Evolutionary conservation across 2,888 invertebrate species (phyloP), one percentile per base, ranked within the genome.

Genomic region (Eupithecia inturbata): DNA sequence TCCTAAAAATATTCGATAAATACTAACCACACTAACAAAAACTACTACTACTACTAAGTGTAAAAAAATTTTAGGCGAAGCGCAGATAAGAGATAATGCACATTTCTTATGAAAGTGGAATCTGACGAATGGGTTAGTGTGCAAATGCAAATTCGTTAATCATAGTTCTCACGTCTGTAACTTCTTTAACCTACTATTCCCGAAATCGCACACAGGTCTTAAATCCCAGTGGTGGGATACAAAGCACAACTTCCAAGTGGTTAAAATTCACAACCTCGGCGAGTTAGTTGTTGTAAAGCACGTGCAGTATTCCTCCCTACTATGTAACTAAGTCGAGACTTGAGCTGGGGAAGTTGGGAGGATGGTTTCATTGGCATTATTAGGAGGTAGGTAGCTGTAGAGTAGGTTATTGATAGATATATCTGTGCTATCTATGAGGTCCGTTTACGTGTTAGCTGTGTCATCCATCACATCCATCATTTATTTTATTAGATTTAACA

Each of bases 281-380:
- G 41, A 77, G 75, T 77, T 72, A 70, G 70, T 71, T n/a, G 74
- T 68, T 75, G 73, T 73, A 68, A 64, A 39, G 68, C 74, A 69
- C 45, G 68, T 53, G 60, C 26, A 62, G 73, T 67, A 70, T 67
- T 67, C 45, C 67, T 67, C 70, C 45, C 67, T 67, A 49, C 62
- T 60, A 67, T 68, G 68, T 69, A 66, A 66, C 66, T 66, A 71
- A 70, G 72, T 60, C 68, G 62, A 62, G 69, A 76, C 73, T 75
- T 67, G 68, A 53, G 36, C 64, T 33, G 72, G 53, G 22, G 22
- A 76, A 79, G 77, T 74, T 77, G 16, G 28, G 83, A 80, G 71
- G 69, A 76, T 76, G 77, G 79, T 77, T 76, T 82, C 80, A 78
- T 78, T 79, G 78, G 76, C 75, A 80, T 81, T 78, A 77, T 79